Percentiles rank a stretch among this genome's conserved stretches.
Conservation (phyloP, 2,888 invertebrate species). For the Cryptophagus acutangulus region DNA sequence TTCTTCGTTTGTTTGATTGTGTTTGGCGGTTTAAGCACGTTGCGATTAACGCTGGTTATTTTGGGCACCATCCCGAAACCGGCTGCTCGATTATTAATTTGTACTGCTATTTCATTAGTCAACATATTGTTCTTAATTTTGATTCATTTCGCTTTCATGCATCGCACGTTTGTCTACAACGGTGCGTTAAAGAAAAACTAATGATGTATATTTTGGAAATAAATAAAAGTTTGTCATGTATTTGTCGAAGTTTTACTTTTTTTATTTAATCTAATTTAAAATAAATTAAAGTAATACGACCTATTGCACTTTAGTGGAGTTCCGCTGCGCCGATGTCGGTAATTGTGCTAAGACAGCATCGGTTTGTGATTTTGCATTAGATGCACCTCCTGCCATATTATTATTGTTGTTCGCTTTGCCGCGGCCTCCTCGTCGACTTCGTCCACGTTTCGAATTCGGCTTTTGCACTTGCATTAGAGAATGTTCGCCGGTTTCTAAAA, state of each 20-base stretch:
- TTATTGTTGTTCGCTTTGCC: constrained; percentile 45
- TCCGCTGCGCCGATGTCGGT: constrained; percentile 30
- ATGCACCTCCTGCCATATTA: constrained; percentile 19
- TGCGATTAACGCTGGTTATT: constrained; percentile 48
- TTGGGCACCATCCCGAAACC: constrained; percentile 48
- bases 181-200: constrained; percentile 11
- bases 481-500: too few species aligned
- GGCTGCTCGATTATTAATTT: constrained; percentile 49
- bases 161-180: constrained; percentile 45
- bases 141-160: constrained; percentile 52
- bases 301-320: constrained; percentile 38
- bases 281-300: neutral
- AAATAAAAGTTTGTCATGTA: too few species aligned
- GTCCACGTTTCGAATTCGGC: constrained; percentile 44
- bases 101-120: constrained; percentile 46
- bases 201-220: constrained; percentile 1
- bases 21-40: constrained; percentile 49
- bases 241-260: too few species aligned
- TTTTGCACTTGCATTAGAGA: too few species aligned
- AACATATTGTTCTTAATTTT: constrained; percentile 51
- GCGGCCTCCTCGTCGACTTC: constrained; percentile 50
- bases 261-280: too few species aligned
- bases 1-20: constrained; percentile 48
- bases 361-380: neutral
- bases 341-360: neutral